These are phyloP conservation scores for Bostrychus sinensis DNA, from an alignment of 2,113 vertebrate genomes.

Conservation along the genomic window DNA sequence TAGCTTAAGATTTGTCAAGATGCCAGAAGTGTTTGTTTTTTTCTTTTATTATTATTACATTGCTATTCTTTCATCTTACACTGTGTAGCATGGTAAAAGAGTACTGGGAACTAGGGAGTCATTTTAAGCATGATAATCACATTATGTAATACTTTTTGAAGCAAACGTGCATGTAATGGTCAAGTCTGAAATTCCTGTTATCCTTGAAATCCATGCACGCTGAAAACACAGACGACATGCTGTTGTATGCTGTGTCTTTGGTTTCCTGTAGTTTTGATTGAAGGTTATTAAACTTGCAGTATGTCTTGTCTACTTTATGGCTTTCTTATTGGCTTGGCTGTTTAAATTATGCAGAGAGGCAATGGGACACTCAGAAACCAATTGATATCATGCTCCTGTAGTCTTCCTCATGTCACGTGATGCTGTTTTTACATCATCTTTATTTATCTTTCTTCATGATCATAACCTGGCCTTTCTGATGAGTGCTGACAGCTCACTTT, in stretches of 20 bases:
- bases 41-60: too few species aligned
- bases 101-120: background rate
- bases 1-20: too few species aligned
- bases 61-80: background rate
- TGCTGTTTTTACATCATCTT: conserved; percentile 23
- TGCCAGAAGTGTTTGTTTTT: too few species aligned
- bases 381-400: conserved; percentile 10
- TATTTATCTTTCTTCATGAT: conserved; percentile 19
- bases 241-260: background rate
- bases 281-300: conserved; percentile 25
- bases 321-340: conserved; percentile 26
- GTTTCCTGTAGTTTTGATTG: conserved; percentile 18
- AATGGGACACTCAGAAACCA: background rate
- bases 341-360: conserved; percentile 16
- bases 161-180: conserved; percentile 8
- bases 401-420: background rate
- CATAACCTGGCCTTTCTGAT: conserved; percentile 12
- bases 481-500: conserved; percentile 51
- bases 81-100: background rate
- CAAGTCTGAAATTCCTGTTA: background rate
- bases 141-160: conserved; percentile 1
- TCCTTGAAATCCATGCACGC: background rate
- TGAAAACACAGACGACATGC: conserved; percentile 3
- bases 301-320: conserved; percentile 33
- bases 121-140: background rate